Evolutionary conservation across 1,140 invertebrate species (phyloP), one percentile per base, ranked within the genome.

Genomic region (Orchesella cincta): DNA sequence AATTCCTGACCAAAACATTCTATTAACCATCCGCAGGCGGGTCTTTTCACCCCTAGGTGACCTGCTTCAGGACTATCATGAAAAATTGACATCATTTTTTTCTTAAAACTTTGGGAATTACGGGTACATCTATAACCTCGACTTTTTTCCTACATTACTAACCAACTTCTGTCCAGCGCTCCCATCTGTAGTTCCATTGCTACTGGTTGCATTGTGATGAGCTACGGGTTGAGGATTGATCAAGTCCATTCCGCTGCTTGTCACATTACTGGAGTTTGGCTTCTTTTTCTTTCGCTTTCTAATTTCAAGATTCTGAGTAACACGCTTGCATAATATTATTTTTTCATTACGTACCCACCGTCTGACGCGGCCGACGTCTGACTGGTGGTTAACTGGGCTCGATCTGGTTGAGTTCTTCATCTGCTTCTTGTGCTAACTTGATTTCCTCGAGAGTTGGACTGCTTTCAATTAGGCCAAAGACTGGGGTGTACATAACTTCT

Each of bases 1-100:
- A 51, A 80, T 71, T n/a, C 36, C 36, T 16, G 33, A 33, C 78
- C 79, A 80, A 28, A 73, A 54, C 33, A 76, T 75, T 51, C 62
- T 26, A 16, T 51, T 1, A n/a, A 28, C 20, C 18, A 76, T 77
- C n/a, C 46, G 46, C 14, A 26, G 35, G 1, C 33, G 34, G 23
- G 79, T 80, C 57, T 76, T 76, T 35, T 46, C 28, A 70, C 54
- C 29, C 75, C 75, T 2, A 72, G 12, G 57, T 76, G 75, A 28
- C 75, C 75, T 14, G 52, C 26, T 39, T 64, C 52, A 8, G 75
- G 54, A 51, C 46, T 20, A 71, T 76, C 57, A 72, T 76, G 57
- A 72, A 73, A 39, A 12, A 46, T 73, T 26, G 14, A 2, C 36
- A 46, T 46, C 8, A 73, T 73, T 73, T 73, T 51, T 3, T 28